Conservation (phyloP, 1,140 invertebrate genomes). For the Calliphora vicina region DNA sequence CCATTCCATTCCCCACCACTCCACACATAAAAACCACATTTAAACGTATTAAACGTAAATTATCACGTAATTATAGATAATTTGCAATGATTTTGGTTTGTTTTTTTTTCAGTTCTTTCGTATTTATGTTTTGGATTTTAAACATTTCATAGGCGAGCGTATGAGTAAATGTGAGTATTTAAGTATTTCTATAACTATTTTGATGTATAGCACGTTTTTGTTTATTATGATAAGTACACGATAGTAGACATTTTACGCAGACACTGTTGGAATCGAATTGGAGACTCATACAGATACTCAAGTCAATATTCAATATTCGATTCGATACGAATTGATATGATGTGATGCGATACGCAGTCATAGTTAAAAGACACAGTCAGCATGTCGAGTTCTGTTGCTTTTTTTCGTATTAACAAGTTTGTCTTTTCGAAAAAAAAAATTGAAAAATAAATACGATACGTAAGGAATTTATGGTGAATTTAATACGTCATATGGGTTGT, state of each 20-base stretch:
- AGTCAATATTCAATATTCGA: neutral
- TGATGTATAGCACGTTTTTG: slow-evolving; percentile 2
- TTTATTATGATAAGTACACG: neutral
- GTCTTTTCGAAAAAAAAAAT: neutral
- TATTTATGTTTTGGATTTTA: neutral
- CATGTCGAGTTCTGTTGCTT: neutral
- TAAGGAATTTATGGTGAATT: neutral
- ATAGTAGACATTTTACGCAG: neutral
- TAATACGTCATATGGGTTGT: neutral
- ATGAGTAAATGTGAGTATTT: too few species aligned
- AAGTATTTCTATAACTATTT: neutral
- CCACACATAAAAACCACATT: neutral
- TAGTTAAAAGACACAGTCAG: neutral
- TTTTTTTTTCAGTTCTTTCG: neutral
- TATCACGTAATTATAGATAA: slow-evolving; percentile 14
- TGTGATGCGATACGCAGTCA: neutral
- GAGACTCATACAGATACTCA: neutral
- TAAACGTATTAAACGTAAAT: slow-evolving; percentile 3
- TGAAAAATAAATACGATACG: neutral
- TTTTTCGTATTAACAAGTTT: neutral
- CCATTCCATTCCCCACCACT: too few species aligned
- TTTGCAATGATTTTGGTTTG: neutral
- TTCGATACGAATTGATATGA: too few species aligned
- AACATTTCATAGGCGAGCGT: neutral
- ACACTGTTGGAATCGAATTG: neutral